Conservation (phyloP, 2,113 vertebrate genomes). For the Orientallactaga bullata region DNA sequence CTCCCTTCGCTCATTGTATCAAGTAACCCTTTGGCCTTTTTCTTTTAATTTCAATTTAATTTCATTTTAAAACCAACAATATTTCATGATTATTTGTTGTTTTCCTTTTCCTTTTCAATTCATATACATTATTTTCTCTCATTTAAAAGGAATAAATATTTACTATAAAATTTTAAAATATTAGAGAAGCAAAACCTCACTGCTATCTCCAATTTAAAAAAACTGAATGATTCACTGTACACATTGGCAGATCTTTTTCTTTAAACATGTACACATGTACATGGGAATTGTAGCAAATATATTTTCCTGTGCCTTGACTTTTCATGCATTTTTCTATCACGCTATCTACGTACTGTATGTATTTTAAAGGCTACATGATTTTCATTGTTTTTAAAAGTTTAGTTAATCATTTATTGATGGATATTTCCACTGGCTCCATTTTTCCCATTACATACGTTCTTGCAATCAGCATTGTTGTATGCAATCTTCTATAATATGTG, state of each 20-base stretch:
- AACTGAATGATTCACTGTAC: background rate
- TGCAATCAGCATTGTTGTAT: background rate
- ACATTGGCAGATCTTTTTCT: background rate
- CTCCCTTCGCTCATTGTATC: background rate
- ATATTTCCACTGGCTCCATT: background rate
- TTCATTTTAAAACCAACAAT: background rate
- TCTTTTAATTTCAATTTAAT: background rate
- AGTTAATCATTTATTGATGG: background rate
- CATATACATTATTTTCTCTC: background rate
- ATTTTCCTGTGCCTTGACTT: background rate
- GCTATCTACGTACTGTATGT: background rate
- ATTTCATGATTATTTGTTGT: background rate
- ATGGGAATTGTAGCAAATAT: background rate
- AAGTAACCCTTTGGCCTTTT: background rate
- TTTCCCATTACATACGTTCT: background rate
- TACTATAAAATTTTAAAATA: background rate
- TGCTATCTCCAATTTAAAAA: background rate
- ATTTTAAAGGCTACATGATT: background rate
- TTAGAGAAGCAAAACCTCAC: constrained; percentile 1
- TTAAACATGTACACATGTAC: background rate
- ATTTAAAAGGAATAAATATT: constrained; percentile 3
- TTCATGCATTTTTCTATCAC: background rate
- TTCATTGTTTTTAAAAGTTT: constrained; percentile 2
- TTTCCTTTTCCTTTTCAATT: background rate
- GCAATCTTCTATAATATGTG: background rate